A percentile compares a stretch with the other conserved stretches of the same genome.
phyloP scores from a whole-genome alignment of 2,797 vertebrate genomes.

The Hozukius guyotensis region DNA sequence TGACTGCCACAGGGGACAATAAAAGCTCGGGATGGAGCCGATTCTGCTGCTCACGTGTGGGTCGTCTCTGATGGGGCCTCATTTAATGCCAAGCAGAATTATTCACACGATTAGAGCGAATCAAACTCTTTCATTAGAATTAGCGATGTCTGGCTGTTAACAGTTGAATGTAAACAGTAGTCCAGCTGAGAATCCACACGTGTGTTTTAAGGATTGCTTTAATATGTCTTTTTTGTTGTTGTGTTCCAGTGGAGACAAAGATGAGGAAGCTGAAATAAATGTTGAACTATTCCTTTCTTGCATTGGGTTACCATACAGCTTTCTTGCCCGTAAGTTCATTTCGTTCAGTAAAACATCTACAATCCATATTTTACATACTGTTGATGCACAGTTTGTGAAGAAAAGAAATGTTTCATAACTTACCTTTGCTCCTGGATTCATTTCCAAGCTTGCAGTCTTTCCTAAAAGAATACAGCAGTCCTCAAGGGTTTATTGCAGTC shows the following conservation, averaged over 20 bases:
- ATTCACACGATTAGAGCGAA: constrained; percentile 63
- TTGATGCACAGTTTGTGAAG: neutral
- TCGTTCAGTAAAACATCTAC: neutral
- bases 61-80: constrained; percentile 46
- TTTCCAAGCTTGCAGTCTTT: constrained; percentile 7
- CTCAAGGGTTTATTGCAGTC: constrained; percentile 44
- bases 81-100: constrained; percentile 76
- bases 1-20: constrained; percentile 27
- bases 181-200: neutral
- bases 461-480: neutral
- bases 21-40: constrained; percentile 5
- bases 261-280: neutral
- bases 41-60: neutral
- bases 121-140: constrained; percentile 24
- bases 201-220: neutral
- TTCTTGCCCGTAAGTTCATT: neutral
- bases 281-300: too few species aligned
- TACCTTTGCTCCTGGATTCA: neutral
- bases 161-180: neutral
- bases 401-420: neutral
- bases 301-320: too few species aligned
- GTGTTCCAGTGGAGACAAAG: neutral
- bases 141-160: constrained; percentile 6
- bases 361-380: rapidly evolving
- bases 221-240: neutral